A percentile compares a stretch with the other conserved stretches of the same genome.
phyloP scores from a whole-genome alignment of 2,113 vertebrate species.

The Cariama cristata region DNA sequence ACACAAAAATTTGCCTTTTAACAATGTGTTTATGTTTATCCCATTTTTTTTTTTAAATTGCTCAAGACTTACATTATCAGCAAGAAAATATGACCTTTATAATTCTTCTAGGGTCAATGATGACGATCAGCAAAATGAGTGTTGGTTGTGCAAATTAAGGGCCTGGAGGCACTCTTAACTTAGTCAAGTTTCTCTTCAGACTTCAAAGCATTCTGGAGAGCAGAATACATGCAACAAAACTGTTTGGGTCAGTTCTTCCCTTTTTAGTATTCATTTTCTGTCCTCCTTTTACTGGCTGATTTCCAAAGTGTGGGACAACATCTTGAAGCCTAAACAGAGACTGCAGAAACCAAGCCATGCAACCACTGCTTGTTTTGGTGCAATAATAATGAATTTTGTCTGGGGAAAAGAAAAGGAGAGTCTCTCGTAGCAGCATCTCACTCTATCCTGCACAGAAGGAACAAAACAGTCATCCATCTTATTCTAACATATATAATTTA shows the following conservation, averaged over 20 bases:
- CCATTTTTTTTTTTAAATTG: not conserved
- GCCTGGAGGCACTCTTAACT: constrained; percentile 33
- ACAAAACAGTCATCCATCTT: not conserved
- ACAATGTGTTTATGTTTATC: constrained; percentile 20
- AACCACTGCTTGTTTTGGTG: constrained; percentile 34
- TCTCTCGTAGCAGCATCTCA: not conserved
- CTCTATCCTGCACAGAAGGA: not conserved
- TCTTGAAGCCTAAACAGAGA: constrained; percentile 65
- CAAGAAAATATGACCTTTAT: not conserved
- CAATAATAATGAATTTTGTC: constrained; percentile 57
- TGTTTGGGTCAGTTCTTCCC: constrained; percentile 63
- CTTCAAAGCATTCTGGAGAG: constrained; percentile 64
- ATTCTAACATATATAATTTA: not conserved
- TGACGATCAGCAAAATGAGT: constrained; percentile 1
- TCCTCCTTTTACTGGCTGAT: constrained; percentile 21
- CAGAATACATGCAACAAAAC: constrained; percentile 49
- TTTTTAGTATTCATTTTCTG: constrained; percentile 64
- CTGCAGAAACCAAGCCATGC: constrained; percentile 62
- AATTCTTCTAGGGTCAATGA: not conserved
- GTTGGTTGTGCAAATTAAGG: constrained; percentile 44
- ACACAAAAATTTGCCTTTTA: not conserved
- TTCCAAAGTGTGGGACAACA: constrained; percentile 56
- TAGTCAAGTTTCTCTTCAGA: constrained; percentile 32
- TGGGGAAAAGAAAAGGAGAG: constrained; percentile 44
- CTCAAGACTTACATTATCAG: constrained; percentile 20